Conservation (phyloP, 2,888 invertebrate genomes). For the Micropterix aruncella region DNA sequence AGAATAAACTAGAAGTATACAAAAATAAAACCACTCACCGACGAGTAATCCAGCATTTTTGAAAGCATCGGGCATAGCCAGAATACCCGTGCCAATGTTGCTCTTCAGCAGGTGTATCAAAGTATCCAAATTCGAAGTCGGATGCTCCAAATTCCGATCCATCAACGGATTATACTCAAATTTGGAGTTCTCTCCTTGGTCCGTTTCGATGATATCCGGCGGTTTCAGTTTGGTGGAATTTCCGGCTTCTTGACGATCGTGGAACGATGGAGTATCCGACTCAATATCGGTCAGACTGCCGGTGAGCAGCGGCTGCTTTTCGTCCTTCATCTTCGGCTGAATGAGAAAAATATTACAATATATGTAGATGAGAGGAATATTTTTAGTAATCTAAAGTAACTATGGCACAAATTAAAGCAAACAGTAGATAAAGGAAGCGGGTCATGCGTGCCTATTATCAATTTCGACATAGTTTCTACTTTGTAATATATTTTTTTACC, state of each 20-base stretch:
- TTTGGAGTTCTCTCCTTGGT: slow-evolving; percentile 19
- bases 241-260: not conserved
- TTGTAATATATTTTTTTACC: no score
- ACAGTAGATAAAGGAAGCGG: no score
- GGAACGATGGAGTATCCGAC: not conserved
- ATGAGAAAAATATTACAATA: not conserved
- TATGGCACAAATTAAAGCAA: no score
- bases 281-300: slow-evolving; percentile 15
- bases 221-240: not conserved
- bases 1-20: no score
- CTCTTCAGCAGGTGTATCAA: slow-evolving; percentile 60
- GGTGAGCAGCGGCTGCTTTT: slow-evolving; percentile 54
- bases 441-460: no score
- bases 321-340: slow-evolving; percentile 38
- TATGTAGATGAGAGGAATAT: no score
- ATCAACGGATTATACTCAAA: slow-evolving; percentile 39
- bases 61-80: slow-evolving; percentile 94
- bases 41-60: slow-evolving; percentile 79
- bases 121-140: slow-evolving; percentile 69
- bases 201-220: slow-evolving; percentile 13
- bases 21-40: slow-evolving; percentile 42
- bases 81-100: slow-evolving; percentile 81
- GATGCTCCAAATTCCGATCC: slow-evolving; percentile 59
- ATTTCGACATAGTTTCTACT: no score
- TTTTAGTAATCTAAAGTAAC: no score